These are phyloP conservation scores for Poeciliopsis infans DNA, from an alignment of 2,797 vertebrate species.

Conservation along the genomic window DNA sequence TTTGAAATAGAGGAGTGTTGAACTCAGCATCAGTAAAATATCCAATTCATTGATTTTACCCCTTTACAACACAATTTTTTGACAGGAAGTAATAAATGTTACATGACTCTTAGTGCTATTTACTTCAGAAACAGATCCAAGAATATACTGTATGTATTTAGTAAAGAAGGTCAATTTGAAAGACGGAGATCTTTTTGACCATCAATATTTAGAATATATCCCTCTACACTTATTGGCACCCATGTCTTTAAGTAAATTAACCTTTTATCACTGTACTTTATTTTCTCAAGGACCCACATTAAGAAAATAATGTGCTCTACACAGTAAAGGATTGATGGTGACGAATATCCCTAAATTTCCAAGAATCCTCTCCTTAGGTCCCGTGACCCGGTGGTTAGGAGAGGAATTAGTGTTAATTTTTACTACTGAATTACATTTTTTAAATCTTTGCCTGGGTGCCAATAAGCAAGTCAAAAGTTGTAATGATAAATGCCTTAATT, in stretches of 20 bases:
- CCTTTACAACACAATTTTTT: not conserved
- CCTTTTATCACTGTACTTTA: not conserved
- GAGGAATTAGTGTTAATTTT: not conserved
- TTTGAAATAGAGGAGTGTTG: not conserved
- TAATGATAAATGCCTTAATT: not conserved
- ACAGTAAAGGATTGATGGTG: not conserved
- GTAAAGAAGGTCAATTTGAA: not conserved
- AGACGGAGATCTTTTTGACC: not conserved
- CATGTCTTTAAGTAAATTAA: not conserved
- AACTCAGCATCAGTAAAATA: not conserved
- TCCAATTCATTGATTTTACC: not conserved
- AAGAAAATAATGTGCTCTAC: too few relatives aligned
- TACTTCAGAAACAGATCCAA: not conserved
- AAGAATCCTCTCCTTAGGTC: not conserved
- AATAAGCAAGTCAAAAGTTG: not conserved
- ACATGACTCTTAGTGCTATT: not conserved
- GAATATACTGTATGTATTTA: not conserved
- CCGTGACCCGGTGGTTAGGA: not conserved
- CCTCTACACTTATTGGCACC: not conserved
- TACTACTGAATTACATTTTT: not conserved
- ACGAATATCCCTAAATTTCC: not conserved
- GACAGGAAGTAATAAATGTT: not conserved
- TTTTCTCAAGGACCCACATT: not conserved
- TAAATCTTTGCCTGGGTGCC: not conserved
- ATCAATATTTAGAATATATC: not conserved